Percentiles rank a stretch among this genome's conserved stretches.
Evolutionary conservation across 2,113 vertebrate genomes (phyloP).

Genomic region (Corythoichthys haematopterus): DNA sequence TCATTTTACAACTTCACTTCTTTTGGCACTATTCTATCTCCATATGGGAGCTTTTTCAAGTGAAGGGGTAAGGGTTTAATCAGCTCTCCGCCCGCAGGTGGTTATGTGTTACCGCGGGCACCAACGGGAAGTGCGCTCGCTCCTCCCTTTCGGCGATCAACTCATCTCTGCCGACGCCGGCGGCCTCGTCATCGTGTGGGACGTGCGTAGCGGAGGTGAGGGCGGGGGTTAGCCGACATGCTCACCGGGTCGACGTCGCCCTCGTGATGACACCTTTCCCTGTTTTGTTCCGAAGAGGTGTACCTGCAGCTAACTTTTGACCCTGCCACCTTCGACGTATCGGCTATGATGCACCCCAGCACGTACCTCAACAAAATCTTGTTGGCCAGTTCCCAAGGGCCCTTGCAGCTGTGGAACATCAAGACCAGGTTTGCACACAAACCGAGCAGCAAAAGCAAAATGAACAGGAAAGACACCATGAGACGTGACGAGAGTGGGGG

Average conservation of each 20-base stretch:
- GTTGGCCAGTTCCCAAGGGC: slow-evolving; percentile 88
- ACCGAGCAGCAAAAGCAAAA: too few species aligned
- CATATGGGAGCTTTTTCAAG: too few species aligned
- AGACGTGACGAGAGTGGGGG: too few species aligned
- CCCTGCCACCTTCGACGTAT: slow-evolving; percentile 79
- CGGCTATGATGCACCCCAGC: slow-evolving; percentile 89
- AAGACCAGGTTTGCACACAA: slow-evolving; percentile 80
- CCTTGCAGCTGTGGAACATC: slow-evolving; percentile 94
- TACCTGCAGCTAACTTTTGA: slow-evolving; percentile 86
- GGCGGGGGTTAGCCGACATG: slow-evolving; percentile 5
- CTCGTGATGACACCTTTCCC: neutral
- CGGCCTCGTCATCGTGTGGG: slow-evolving; percentile 88
- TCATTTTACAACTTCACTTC: too few species aligned
- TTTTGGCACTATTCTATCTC: too few species aligned
- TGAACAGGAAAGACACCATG: too few species aligned
- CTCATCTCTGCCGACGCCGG: slow-evolving; percentile 84
- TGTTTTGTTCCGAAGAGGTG: slow-evolving; percentile 69
- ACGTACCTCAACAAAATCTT: slow-evolving; percentile 97
- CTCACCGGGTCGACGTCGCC: neutral
- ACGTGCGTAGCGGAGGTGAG: slow-evolving; percentile 69
- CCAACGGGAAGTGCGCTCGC: slow-evolving; percentile 79
- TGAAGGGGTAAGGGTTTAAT: neutral
- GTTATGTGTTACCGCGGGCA: slow-evolving; percentile 86
- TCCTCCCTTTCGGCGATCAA: slow-evolving; percentile 91
- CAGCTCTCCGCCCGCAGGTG: slow-evolving; percentile 66